These are phyloP conservation scores for Junonia oenone DNA, from an alignment of 2,888 invertebrate genomes.

Conservation along the genomic window DNA sequence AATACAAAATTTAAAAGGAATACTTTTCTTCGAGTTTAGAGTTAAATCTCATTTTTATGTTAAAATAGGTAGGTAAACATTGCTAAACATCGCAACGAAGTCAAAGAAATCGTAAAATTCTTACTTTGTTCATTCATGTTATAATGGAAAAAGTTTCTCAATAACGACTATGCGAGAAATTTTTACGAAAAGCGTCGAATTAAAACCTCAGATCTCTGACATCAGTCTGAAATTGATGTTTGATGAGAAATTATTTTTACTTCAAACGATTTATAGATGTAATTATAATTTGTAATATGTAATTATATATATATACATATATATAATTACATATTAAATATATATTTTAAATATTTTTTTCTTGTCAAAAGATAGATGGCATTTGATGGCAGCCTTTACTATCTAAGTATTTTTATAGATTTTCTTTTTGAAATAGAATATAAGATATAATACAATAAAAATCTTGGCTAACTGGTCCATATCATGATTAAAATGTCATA, in stretches of 20 bases:
- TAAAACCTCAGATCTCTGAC: slow-evolving; percentile 2
- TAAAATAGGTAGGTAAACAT: no score
- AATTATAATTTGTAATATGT: neutral
- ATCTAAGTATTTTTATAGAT: no score
- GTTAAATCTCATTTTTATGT: no score
- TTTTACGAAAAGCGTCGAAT: slow-evolving; percentile 35
- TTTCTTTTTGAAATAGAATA: no score
- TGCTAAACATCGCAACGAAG: slow-evolving; percentile 4
- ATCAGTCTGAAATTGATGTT: neutral
- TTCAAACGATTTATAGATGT: neutral
- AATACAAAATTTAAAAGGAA: no score
- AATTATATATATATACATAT: no score
- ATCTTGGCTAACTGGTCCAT: neutral
- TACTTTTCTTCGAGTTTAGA: no score
- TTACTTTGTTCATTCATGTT: slow-evolving; percentile 19
- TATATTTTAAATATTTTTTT: no score
- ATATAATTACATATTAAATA: no score
- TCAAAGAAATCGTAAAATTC: slow-evolving; percentile 5
- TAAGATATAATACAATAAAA: no score
- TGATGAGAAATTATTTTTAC: neutral
- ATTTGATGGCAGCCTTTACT: no score
- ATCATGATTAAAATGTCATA: neutral
- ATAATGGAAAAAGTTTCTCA: slow-evolving; percentile 56
- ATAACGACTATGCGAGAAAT: slow-evolving; percentile 42
- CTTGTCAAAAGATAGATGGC: no score